These are phyloP conservation scores for Rhynchophorus ferrugineus DNA, from an alignment of 1,140 invertebrate genomes.

Conservation along the genomic window DNA sequence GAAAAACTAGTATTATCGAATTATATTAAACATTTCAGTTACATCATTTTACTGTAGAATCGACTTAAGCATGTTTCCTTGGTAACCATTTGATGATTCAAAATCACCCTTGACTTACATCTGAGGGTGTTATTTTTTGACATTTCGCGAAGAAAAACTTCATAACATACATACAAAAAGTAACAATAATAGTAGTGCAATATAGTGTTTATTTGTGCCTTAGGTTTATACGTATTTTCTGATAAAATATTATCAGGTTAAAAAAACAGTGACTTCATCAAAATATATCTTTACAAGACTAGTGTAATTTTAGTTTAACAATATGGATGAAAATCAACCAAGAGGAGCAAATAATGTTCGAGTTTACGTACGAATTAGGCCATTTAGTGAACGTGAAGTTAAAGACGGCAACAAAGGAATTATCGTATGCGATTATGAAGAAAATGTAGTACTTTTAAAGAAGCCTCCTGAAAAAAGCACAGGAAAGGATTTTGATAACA, in stretches of 20 bases:
- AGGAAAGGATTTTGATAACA: conserved; percentile 47
- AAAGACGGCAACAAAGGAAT: conserved; percentile 59
- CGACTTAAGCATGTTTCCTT: not conserved
- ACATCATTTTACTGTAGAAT: no score
- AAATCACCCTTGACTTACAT: not conserved
- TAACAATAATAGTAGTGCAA: not conserved
- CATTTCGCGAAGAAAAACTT: not conserved
- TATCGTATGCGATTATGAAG: conserved; percentile 66
- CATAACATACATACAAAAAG: not conserved
- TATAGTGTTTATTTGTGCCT: not conserved
- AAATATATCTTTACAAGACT: no score
- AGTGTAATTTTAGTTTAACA: no score
- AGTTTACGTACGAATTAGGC: conserved; percentile 82
- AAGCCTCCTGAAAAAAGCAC: conserved; percentile 50
- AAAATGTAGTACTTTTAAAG: conserved; percentile 67
- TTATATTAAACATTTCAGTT: no score
- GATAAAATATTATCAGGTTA: no score
- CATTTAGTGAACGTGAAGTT: conserved; percentile 74
- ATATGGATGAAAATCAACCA: conserved; percentile 1
- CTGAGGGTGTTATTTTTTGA: not conserved
- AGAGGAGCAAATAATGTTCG: conserved; percentile 55
- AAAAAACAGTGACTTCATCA: no score
- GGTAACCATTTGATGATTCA: not conserved
- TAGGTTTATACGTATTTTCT: not conserved
- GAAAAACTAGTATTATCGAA: no score